Evolutionary conservation across 2,888 invertebrate genomes (phyloP).

Genomic region (Tuta absoluta): DNA sequence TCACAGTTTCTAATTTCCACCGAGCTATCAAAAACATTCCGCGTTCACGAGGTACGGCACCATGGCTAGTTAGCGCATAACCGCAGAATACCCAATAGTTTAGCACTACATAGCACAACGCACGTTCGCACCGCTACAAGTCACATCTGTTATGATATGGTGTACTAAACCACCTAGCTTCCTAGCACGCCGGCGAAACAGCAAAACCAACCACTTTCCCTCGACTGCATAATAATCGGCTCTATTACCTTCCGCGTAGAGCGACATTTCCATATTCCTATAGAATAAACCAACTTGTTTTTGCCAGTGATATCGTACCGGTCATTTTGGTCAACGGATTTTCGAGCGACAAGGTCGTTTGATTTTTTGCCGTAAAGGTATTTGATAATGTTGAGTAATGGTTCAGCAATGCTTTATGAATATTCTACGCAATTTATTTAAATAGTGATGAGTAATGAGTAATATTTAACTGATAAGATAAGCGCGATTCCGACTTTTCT

Average conservation of each 20-base stretch:
- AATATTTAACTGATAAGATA: constrained; percentile 3
- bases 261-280: constrained; percentile 22
- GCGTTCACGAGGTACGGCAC: constrained; percentile 46
- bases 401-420: constrained; percentile 16
- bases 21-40: constrained; percentile 36
- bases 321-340: constrained; percentile 32
- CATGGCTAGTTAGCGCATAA: constrained; percentile 39
- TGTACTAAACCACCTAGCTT: constrained; percentile 23
- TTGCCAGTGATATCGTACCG: constrained; percentile 25
- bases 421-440: constrained; percentile 20
- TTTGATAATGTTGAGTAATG: constrained; percentile 17
- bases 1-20: constrained; percentile 19
- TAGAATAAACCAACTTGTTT: neutral
- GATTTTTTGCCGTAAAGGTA: constrained; percentile 20
- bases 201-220: constrained; percentile 28
- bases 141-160: constrained; percentile 31
- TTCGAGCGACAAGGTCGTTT: constrained; percentile 28
- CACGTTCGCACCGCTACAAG: constrained; percentile 42
- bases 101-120: neutral
- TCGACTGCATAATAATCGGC: constrained; percentile 26
- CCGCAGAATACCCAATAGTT: too few species aligned
- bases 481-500: neutral
- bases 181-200: constrained; percentile 15
- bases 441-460: neutral
- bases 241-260: constrained; percentile 23